Conservation (phyloP, 2,113 vertebrate genomes). For the Gyps fulvus region DNA sequence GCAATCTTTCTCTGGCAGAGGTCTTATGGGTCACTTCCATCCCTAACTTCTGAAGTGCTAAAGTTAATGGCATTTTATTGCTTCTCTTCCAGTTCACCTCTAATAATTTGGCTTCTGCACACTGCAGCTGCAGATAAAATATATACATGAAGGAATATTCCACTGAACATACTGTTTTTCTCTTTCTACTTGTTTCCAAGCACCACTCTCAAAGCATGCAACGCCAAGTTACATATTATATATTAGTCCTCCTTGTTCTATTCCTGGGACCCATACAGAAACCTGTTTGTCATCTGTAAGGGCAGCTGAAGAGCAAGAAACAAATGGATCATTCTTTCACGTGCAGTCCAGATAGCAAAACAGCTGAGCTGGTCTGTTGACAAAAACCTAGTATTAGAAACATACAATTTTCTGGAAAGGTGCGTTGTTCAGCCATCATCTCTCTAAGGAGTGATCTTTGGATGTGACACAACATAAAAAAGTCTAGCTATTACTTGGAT, state of each 20-base stretch:
- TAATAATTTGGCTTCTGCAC: background rate
- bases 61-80: constrained; percentile 45
- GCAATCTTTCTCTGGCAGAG: background rate
- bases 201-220: background rate
- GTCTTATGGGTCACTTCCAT: background rate
- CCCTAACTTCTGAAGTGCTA: background rate
- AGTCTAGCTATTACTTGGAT: background rate
- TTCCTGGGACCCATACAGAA: background rate
- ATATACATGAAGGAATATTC: background rate
- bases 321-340: background rate
- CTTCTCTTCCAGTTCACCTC: constrained; percentile 46
- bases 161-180: background rate
- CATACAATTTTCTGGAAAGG: background rate
- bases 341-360: background rate
- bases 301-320: background rate
- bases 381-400: background rate
- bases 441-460: background rate
- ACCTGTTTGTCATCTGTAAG: background rate
- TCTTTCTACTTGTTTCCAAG: background rate
- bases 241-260: background rate
- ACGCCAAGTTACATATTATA: background rate
- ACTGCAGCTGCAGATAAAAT: constrained; percentile 3
- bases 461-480: background rate
- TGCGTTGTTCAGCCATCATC: background rate
- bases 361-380: background rate